These are phyloP conservation scores for Probosciger aterrimus DNA, from an alignment of 2,113 vertebrate species.

Conservation along the genomic window DNA sequence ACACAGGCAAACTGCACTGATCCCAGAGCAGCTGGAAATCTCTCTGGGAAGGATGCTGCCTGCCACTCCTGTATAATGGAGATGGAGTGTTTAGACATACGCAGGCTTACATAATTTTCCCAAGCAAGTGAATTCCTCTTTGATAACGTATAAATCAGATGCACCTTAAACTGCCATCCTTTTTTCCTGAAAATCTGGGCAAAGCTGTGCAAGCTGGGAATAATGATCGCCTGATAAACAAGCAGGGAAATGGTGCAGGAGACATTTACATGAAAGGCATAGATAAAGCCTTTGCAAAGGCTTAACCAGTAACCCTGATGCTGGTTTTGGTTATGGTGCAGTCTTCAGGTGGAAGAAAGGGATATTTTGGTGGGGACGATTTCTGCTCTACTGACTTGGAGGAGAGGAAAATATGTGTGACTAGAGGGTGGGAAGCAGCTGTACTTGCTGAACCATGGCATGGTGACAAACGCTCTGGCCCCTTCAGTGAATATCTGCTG, in stretches of 20 bases:
- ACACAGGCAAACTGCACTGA: neutral
- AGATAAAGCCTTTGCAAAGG: neutral
- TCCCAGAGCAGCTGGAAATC: neutral
- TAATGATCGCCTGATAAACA: slow-evolving; percentile 33
- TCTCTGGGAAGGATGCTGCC: neutral
- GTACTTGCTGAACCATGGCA: neutral
- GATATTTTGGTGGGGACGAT: neutral
- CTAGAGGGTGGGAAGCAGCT: neutral
- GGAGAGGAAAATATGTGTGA: neutral
- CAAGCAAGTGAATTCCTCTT: slow-evolving; percentile 33
- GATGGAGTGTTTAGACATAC: neutral
- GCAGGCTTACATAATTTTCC: slow-evolving; percentile 48
- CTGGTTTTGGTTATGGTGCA: neutral
- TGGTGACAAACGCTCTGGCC: neutral
- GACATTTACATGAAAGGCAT: neutral
- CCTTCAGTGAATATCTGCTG: neutral
- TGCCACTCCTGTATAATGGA: slow-evolving; percentile 13
- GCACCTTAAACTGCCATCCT: neutral
- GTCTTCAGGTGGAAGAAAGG: neutral
- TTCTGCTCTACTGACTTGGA: neutral
- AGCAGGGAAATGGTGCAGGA: neutral
- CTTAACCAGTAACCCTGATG: neutral
- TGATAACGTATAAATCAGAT: slow-evolving; percentile 46
- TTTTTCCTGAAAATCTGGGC: neutral
- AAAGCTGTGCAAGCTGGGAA: neutral